Evolutionary conservation across 2,797 vertebrate species (phyloP).

Genomic region (Sciurus vulgaris): DNA sequence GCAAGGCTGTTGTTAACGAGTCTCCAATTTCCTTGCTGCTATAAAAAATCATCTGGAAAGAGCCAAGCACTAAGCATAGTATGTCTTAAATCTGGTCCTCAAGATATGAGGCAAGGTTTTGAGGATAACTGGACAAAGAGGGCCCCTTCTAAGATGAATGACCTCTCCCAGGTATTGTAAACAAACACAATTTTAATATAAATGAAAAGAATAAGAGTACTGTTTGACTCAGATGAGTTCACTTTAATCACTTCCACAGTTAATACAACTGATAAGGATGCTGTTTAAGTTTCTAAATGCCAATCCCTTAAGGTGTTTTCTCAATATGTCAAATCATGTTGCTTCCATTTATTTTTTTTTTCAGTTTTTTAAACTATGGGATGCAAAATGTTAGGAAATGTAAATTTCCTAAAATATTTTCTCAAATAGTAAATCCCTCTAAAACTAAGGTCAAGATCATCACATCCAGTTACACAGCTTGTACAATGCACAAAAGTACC

Average conservation of each 20-base stretch:
- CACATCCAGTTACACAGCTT: neutral
- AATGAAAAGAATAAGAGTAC: conserved; percentile 3
- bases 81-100: neutral
- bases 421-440: neutral
- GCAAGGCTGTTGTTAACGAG: neutral
- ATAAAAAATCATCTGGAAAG: conserved; percentile 22
- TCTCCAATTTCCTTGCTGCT: neutral
- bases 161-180: neutral
- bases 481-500: neutral
- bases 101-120: neutral
- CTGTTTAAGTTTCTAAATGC: neutral
- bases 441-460: neutral
- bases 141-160: neutral
- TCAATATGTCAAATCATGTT: neutral
- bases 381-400: conserved; percentile 15
- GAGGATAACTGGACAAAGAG: neutral
- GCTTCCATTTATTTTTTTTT: conserved; percentile 38
- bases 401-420: conserved; percentile 5
- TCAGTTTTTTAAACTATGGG: conserved; percentile 18
- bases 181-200: neutral
- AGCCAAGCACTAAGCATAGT: neutral
- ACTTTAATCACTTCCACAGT: neutral
- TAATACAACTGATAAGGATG: neutral
- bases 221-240: neutral
- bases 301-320: neutral